phyloP scores from a whole-genome alignment of 1,140 invertebrate genomes.

The Bombus pascuorum region DNA sequence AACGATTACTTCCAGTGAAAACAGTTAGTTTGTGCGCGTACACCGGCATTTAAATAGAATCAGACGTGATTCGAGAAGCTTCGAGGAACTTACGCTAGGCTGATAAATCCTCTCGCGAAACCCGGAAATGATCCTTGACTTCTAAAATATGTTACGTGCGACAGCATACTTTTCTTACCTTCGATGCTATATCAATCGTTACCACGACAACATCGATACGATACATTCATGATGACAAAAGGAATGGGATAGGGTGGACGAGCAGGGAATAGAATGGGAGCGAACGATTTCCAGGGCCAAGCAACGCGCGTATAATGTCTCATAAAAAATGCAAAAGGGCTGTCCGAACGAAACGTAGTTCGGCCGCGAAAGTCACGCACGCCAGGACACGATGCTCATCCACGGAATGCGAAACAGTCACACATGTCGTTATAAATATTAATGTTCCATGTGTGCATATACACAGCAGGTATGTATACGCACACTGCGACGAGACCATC shows the following conservation, averaged over 20 bases:
- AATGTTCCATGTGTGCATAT: constrained; percentile 16
- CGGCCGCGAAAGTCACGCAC: constrained; percentile 49
- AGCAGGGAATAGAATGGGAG: not conserved
- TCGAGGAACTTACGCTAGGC: not conserved
- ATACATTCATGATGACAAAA: not conserved
- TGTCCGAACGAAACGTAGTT: constrained; percentile 43
- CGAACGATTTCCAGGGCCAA: constrained; percentile 4
- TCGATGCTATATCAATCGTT: not conserved
- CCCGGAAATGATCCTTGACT: not conserved
- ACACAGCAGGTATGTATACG: not conserved
- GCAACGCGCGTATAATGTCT: constrained; percentile 38
- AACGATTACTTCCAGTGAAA: constrained; percentile 62
- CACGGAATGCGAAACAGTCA: constrained; percentile 63
- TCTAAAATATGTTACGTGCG: not conserved
- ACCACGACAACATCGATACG: not conserved
- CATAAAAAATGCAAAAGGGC: constrained; percentile 61
- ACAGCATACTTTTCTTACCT: not conserved
- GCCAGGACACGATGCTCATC: constrained; percentile 23
- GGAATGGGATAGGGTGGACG: not conserved
- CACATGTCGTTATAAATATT: constrained; percentile 63
- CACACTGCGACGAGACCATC: not conserved
- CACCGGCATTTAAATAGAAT: constrained; percentile 39
- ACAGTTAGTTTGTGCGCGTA: constrained; percentile 54
- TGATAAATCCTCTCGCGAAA: not conserved
- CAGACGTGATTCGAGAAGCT: constrained; percentile 18